A percentile compares a stretch with the other conserved stretches of the same genome.
phyloP scores from a whole-genome alignment of 2,888 invertebrate genomes.

The Rotaria macrura region DNA sequence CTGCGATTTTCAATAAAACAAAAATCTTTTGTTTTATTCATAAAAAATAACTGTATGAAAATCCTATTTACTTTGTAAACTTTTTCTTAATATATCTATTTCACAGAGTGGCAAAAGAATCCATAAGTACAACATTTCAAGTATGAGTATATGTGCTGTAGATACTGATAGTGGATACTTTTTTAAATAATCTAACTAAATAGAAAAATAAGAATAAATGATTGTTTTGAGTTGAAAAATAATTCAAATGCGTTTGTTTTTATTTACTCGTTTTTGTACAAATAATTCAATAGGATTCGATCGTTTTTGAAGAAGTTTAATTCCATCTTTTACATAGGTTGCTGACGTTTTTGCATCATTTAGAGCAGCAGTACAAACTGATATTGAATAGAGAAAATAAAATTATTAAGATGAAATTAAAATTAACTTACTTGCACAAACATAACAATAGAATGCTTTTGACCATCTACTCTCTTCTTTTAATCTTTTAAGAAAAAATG shows the following conservation, averaged over 20 bases:
- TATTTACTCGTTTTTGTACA: conserved; percentile 46
- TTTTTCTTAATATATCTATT: conserved; percentile 39
- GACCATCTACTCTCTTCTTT: conserved; percentile 60
- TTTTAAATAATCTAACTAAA: conserved; percentile 39
- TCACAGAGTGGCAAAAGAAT: conserved; percentile 55
- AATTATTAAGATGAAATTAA: background rate
- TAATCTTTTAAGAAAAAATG: conserved; percentile 46
- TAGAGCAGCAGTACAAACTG: conserved; percentile 54
- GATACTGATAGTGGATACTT: conserved; percentile 41
- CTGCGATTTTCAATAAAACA: no score
- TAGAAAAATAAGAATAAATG: background rate
- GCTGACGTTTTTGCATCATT: conserved; percentile 50
- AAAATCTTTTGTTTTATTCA: no score
- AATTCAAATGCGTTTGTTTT: background rate
- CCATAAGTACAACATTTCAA: conserved; percentile 62
- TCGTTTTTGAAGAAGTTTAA: conserved; percentile 46
- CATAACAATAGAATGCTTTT: conserved; percentile 59
- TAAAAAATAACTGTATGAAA: background rate
- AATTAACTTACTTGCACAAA: conserved; percentile 52
- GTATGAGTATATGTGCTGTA: conserved; percentile 52
- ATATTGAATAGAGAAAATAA: conserved; percentile 29
- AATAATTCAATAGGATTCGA: conserved; percentile 52
- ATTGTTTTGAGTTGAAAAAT: conserved; percentile 34
- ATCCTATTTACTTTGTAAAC: conserved; percentile 40
- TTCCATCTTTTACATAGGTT: conserved; percentile 48